Conservation (phyloP, 37 sponge, comb jelly and placozoan genomes). For the Spongilla lacustris region DNA sequence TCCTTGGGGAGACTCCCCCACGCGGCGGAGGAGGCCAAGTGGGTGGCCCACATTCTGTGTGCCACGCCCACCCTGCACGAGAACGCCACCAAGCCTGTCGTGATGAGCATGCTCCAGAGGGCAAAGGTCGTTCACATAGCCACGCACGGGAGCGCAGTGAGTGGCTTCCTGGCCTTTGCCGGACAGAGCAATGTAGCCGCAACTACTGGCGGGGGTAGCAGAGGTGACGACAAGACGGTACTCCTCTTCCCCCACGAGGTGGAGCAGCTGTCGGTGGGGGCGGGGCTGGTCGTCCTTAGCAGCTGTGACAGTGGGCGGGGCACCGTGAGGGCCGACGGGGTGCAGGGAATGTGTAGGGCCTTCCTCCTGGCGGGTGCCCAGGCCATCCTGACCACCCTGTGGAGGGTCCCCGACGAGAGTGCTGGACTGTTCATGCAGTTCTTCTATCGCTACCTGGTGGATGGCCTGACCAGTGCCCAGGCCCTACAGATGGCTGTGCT, state of each 20-base stretch:
- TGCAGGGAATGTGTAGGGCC: constrained; percentile 77
- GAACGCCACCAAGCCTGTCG: constrained; percentile 66
- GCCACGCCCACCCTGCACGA: constrained; percentile 62
- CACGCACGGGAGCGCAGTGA: constrained; percentile 64
- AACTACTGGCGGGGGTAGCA: not conserved
- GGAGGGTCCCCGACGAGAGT: constrained; percentile 84
- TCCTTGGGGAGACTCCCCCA: constrained; percentile 63
- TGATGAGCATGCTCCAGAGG: constrained; percentile 35
- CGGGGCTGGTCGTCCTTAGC: constrained; percentile 79
- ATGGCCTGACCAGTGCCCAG: constrained; percentile 43
- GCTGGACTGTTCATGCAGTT: constrained; percentile 80
- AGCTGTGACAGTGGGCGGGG: constrained; percentile 76
- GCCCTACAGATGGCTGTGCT: constrained; percentile 79
- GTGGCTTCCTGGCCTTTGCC: constrained; percentile 77
- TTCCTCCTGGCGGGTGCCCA: constrained; percentile 87
- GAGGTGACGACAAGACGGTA: constrained; percentile 31
- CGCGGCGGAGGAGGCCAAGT: constrained; percentile 66
- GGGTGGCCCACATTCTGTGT: constrained; percentile 61
- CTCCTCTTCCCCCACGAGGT: constrained; percentile 75
- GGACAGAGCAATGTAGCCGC: constrained; percentile 10
- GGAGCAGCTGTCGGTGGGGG: constrained; percentile 52
- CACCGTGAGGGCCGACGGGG: constrained; percentile 70
- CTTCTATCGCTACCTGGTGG: constrained; percentile 78
- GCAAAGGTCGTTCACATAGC: constrained; percentile 78
- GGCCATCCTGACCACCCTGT: constrained; percentile 72